Evolutionary conservation across 2,113 vertebrate species (phyloP).

Genomic region (Eublepharis macularius): DNA sequence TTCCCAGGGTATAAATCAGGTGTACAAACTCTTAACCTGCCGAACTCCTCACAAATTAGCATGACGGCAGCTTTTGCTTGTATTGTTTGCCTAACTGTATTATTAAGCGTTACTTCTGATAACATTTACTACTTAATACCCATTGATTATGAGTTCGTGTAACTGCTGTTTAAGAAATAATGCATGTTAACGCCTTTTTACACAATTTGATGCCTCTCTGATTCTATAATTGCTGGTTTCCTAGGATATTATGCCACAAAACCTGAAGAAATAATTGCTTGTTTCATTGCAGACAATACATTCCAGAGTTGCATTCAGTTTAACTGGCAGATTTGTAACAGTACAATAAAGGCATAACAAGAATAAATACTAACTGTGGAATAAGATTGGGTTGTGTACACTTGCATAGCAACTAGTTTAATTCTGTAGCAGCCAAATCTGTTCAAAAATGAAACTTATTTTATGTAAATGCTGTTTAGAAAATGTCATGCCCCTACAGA

Average conservation of each 20-base stretch:
- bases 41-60: constrained; percentile 33
- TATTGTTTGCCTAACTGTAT: constrained; percentile 80
- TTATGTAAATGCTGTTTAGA: constrained; percentile 37
- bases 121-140: constrained; percentile 80
- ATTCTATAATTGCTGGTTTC: constrained; percentile 84
- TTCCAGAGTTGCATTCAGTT: constrained; percentile 67
- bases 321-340: constrained; percentile 75
- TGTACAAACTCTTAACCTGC: constrained; percentile 10
- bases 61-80: constrained; percentile 70
- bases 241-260: constrained; percentile 85
- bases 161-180: constrained; percentile 86
- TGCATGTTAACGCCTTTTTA: constrained; percentile 73
- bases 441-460: constrained; percentile 32
- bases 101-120: constrained; percentile 85
- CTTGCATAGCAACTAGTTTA: constrained; percentile 29
- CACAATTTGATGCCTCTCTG: constrained; percentile 76
- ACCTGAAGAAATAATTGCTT: constrained; percentile 84
- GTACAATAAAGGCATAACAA: constrained; percentile 53
- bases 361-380: constrained; percentile 25
- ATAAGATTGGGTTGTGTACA: constrained; percentile 32
- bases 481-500: constrained; percentile 37
- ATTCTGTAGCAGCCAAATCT: not conserved
- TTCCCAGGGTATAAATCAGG: not conserved
- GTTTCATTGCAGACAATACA: constrained; percentile 81
- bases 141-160: constrained; percentile 83